phyloP scores from a whole-genome alignment of 2,888 invertebrate genomes.

The Cerastis rubricosa region DNA sequence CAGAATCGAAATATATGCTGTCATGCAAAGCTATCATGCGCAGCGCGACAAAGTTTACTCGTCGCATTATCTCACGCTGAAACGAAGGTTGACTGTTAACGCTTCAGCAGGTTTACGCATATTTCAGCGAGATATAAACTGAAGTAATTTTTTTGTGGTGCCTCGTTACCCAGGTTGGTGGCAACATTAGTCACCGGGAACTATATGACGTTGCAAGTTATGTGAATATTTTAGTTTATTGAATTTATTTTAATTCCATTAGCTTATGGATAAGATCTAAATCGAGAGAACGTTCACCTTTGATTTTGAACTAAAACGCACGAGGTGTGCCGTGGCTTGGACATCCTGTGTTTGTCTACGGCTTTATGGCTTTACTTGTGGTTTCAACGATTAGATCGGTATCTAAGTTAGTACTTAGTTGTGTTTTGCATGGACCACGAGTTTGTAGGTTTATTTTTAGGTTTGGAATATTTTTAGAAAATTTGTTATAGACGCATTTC shows the following conservation, averaged over 20 bases:
- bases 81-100: background rate
- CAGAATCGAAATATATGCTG: conserved; percentile 16
- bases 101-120: background rate
- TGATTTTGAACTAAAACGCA: conserved; percentile 50
- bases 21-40: background rate
- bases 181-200: conserved; percentile 35
- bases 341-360: conserved; percentile 27
- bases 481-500: background rate
- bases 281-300: conserved; percentile 52
- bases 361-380: conserved; percentile 25
- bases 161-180: background rate
- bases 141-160: background rate
- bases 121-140: background rate
- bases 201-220: conserved; percentile 45
- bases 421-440: conserved; percentile 14
- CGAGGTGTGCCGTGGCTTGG: conserved; percentile 33
- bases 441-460: conserved; percentile 16
- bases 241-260: conserved; percentile 49
- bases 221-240: conserved; percentile 47
- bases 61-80: conserved; percentile 1
- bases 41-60: conserved; percentile 1
- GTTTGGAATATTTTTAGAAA: conserved; percentile 3
- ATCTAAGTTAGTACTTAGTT: background rate
- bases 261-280: conserved; percentile 41
- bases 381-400: conserved; percentile 31